phyloP scores from a whole-genome alignment of 2,797 vertebrate genomes.

The Dendrocincla tyrannina region DNA sequence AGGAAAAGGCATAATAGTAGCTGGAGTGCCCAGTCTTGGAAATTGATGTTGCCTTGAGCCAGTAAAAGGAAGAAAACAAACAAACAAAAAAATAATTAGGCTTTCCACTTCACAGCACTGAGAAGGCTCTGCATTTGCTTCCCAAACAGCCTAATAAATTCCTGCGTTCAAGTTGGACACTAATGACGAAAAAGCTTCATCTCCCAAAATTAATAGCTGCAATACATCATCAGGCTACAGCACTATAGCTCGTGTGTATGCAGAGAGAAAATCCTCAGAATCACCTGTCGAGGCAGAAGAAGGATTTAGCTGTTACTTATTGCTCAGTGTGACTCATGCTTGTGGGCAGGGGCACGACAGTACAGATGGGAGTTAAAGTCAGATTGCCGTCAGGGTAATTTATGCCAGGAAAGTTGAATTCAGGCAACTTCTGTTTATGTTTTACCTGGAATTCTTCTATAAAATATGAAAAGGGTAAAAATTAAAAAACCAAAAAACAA shows the following conservation, averaged over 20 bases:
- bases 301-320: slow-evolving; percentile 39
- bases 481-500: neutral
- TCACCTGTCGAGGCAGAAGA: neutral
- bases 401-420: slow-evolving; percentile 48
- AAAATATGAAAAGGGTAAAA: neutral
- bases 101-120: neutral
- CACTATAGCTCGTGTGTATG: neutral
- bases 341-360: neutral
- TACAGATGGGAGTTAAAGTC: slow-evolving; percentile 37
- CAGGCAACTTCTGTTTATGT: slow-evolving; percentile 4
- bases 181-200: slow-evolving; percentile 14
- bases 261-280: slow-evolving; percentile 46
- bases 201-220: slow-evolving; percentile 10
- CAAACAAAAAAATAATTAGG: neutral
- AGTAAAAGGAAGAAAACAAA: neutral
- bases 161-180: neutral
- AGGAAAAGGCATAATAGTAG: neutral
- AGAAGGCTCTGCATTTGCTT: neutral
- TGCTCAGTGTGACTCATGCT: slow-evolving; percentile 43
- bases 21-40: neutral
- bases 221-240: slow-evolving; percentile 1
- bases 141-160: neutral
- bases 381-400: neutral
- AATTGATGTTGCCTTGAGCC: neutral
- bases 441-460: neutral